A percentile compares a stretch with the other conserved stretches of the same genome.
These are phyloP conservation scores for Erebia palarica DNA, from an alignment of 2,888 invertebrate species.

Conservation along the genomic window DNA sequence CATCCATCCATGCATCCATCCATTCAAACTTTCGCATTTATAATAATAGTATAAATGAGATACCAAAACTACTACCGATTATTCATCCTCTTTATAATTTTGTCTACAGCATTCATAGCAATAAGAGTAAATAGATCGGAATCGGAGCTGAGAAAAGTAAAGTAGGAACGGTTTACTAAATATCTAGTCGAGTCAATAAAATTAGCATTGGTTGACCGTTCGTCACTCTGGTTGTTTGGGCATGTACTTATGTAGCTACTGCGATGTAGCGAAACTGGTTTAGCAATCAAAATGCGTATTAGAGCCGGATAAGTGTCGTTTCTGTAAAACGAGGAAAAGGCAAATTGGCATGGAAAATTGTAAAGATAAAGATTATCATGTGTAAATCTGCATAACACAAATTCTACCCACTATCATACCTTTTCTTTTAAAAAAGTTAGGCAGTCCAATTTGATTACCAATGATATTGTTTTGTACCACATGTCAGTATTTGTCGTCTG, in stretches of 20 bases:
- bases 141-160: neutral
- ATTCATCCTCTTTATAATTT: too few relatives aligned
- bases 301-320: neutral
- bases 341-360: slow-evolving; percentile 5
- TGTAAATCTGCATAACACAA: too few relatives aligned
- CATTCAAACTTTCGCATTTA: too few relatives aligned
- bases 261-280: slow-evolving; percentile 10
- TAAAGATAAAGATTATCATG: neutral
- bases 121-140: too few relatives aligned
- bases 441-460: too few relatives aligned
- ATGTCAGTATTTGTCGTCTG: too few relatives aligned
- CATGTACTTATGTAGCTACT: neutral
- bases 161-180: neutral
- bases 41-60: too few relatives aligned
- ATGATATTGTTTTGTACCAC: too few relatives aligned
- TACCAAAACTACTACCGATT: neutral
- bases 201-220: neutral
- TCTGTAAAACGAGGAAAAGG: slow-evolving; percentile 6
- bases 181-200: neutral
- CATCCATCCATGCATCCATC: too few relatives aligned
- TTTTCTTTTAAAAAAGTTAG: too few relatives aligned
- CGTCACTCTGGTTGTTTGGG: slow-evolving; percentile 5
- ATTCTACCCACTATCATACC: too few relatives aligned
- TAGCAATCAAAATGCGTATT: slow-evolving; percentile 7
- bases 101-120: too few relatives aligned